Evolutionary conservation across 2,113 vertebrate genomes (phyloP), one percentile per base, ranked within the genome.

Genomic region (Phainopepla nitens): DNA sequence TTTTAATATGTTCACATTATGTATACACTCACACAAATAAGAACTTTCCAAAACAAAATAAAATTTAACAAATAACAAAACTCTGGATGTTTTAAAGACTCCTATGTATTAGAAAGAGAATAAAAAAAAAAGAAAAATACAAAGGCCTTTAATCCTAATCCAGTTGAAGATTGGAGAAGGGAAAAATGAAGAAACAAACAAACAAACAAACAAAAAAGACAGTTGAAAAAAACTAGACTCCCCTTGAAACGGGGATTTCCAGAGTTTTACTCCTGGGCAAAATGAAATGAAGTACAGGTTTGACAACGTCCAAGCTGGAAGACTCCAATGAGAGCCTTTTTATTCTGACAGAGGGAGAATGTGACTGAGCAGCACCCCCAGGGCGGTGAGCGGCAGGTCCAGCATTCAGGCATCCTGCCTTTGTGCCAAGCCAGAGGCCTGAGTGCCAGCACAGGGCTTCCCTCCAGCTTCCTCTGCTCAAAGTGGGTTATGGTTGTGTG

Each of bases 381-480:
- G 5, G 75, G 82, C 15, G 0, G 15, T 7, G 19, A 10, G 36
- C 1, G 0, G 31, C 58, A 57, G 33, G 54, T 57, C 25, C 1
- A 1, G 23, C 49, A 12, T 41, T 49, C 15, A 13, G 20, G 9
- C 28, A 80, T 5, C 1, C 50, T 11, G 18, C 25, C 36, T 49
- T 29, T 41, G 49, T 80, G 71, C 79, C 66, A 61, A 94, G 41
- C n/a, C 73, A 68, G 44, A 0, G 1, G 29, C 70, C 49, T n/a
- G 41, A 39, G 47, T 66, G 87, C 60, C 89, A 94, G 56, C 39
- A 28, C 33, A 75, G 35, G 78, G 81, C 94, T 93, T 80, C 62
- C 39, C 36, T 94, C 85, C 94, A 95, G 66, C 70, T 90, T 68
- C 33, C n/a, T 80, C 51, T 66, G 39, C 66, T 88, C 78, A 45